A percentile compares a stretch with the other conserved stretches of the same genome.
phyloP scores from a whole-genome alignment of 2,888 invertebrate species.

The Isoperla grammatica region DNA sequence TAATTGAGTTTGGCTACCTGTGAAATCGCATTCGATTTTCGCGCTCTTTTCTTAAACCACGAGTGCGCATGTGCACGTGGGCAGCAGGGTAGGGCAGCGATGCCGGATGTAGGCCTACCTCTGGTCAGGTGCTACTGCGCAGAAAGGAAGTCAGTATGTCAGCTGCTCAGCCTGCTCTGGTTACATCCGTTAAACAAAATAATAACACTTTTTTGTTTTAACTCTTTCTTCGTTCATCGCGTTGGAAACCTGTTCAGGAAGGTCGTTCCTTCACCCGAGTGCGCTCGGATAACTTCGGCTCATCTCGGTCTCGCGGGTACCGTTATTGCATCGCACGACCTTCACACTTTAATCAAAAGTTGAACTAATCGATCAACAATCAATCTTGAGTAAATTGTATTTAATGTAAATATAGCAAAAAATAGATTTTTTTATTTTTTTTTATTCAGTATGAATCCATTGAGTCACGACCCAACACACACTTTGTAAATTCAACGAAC shows the following conservation, averaged over 20 bases:
- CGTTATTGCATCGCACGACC: not conserved
- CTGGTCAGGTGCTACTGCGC: not conserved
- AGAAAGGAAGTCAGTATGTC: conserved; percentile 16
- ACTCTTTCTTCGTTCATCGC: conserved; percentile 3
- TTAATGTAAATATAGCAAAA: not conserved
- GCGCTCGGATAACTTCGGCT: conserved; percentile 9
- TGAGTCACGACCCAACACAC: too few relatives aligned
- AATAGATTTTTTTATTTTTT: not conserved
- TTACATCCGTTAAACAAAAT: conserved; percentile 13
- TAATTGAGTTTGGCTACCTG: not conserved
- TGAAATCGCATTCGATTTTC: not conserved
- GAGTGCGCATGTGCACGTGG: not conserved
- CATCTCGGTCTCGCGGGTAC: not conserved
- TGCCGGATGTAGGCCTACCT: not conserved
- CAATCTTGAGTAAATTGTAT: not conserved
- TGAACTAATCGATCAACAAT: not conserved
- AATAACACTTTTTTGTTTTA: conserved; percentile 4
- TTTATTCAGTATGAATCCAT: not conserved
- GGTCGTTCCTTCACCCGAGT: conserved; percentile 22
- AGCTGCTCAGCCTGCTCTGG: conserved; percentile 3
- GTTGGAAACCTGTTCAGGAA: conserved; percentile 7
- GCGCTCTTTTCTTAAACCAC: not conserved
- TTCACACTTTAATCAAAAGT: too few relatives aligned
- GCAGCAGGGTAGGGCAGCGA: not conserved
- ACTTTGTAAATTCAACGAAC: too few relatives aligned